Conservation (phyloP, 2,888 invertebrate genomes). For the Bursaphelenchus okinawaensis region DNA sequence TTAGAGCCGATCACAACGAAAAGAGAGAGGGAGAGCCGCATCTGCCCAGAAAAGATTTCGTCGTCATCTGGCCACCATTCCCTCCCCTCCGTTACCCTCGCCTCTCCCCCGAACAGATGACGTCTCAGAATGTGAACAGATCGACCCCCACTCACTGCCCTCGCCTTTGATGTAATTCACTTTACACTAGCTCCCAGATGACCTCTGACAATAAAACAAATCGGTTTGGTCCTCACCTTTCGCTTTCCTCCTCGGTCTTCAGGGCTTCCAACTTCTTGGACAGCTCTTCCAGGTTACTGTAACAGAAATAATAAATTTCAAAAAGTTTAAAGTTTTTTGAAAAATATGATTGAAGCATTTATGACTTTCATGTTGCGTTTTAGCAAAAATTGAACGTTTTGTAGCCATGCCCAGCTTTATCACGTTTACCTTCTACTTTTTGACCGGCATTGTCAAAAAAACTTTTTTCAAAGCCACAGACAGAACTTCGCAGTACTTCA, state of each 20-base stretch:
- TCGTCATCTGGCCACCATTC: not conserved
- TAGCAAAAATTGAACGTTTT: too few relatives aligned
- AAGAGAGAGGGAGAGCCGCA: not conserved
- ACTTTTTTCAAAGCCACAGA: too few relatives aligned
- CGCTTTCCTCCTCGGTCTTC: not conserved
- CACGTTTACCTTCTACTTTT: too few relatives aligned
- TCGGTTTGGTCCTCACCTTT: not conserved
- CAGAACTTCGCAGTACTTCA: too few relatives aligned
- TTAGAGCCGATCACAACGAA: not conserved
- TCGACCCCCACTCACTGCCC: too few relatives aligned
- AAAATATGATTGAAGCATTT: too few relatives aligned
- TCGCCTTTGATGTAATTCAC: not conserved
- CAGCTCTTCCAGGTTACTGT: not conserved
- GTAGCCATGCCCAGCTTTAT: too few relatives aligned
- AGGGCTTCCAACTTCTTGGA: not conserved
- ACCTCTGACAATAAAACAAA: not conserved
- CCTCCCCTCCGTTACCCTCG: not conserved
- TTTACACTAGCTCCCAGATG: not conserved
- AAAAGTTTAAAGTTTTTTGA: too few relatives aligned
- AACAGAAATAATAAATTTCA: too few relatives aligned
- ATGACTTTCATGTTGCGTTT: too few relatives aligned
- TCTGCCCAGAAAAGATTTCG: not conserved
- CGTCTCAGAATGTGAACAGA: not conserved
- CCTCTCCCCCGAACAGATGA: not conserved
- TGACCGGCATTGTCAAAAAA: too few relatives aligned